Evolutionary conservation across 2,113 vertebrate genomes (phyloP).

Genomic region (Syngnathus floridae): DNA sequence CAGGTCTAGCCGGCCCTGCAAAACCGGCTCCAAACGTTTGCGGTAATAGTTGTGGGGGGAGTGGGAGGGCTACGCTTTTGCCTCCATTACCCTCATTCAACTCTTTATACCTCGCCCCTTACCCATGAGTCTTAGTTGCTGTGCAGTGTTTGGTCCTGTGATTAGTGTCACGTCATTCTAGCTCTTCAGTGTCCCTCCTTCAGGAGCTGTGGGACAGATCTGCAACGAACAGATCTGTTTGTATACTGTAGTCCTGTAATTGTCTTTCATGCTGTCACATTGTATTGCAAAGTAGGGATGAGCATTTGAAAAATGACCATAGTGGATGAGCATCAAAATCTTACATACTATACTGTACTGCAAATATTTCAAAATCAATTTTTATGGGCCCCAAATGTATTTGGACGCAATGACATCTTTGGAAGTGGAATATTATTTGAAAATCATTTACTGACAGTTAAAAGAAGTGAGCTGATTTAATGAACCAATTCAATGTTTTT

Average conservation of each 20-base stretch:
- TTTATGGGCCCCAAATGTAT: background rate
- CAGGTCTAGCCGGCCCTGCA: slow-evolving; percentile 71
- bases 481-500: background rate
- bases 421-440: background rate
- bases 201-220: slow-evolving; percentile 46
- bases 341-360: no score
- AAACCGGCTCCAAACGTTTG: slow-evolving; percentile 67
- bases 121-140: slow-evolving; percentile 46
- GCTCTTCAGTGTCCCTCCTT: slow-evolving; percentile 23
- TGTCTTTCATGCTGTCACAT: slow-evolving; percentile 31
- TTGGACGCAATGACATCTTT: background rate
- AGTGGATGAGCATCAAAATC: background rate
- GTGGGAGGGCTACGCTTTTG: slow-evolving; percentile 1
- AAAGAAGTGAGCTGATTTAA: background rate
- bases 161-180: slow-evolving; percentile 43
- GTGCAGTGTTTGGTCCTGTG: slow-evolving; percentile 53
- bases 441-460: background rate
- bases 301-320: background rate
- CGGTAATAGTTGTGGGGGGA: slow-evolving; percentile 68
- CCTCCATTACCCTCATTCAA: slow-evolving; percentile 14
- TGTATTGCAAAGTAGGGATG: slow-evolving; percentile 28
- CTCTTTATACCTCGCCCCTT: slow-evolving; percentile 27
- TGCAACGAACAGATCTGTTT: slow-evolving; percentile 57
- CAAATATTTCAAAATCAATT: background rate
- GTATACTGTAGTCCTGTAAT: slow-evolving; percentile 20